Conservation (phyloP, 2,888 invertebrate species). For the Diarsia dahlii region DNA sequence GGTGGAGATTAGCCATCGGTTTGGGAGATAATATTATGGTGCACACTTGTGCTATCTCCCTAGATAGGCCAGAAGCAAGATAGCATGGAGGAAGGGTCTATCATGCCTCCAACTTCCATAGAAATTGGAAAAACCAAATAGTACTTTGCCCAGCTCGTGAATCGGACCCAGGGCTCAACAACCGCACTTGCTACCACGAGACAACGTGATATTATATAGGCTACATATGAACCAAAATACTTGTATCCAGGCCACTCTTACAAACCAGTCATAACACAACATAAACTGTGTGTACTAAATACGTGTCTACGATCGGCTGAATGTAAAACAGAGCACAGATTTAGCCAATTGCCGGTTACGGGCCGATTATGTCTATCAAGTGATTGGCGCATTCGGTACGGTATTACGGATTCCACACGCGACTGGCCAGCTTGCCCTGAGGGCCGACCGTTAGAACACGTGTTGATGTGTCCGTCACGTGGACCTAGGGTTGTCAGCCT, state of each 20-base stretch:
- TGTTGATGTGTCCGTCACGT: conserved; percentile 66
- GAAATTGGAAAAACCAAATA: too few relatives aligned
- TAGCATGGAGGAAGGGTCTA: too few relatives aligned
- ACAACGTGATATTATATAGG: neutral
- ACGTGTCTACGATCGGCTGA: conserved; percentile 26
- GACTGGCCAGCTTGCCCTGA: conserved; percentile 55
- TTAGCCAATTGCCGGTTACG: conserved; percentile 30
- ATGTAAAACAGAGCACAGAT: conserved; percentile 44
- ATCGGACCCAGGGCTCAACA: too few relatives aligned
- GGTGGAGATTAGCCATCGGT: too few relatives aligned
- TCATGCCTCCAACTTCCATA: too few relatives aligned
- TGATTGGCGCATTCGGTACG: conserved; percentile 52
- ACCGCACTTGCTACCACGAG: too few relatives aligned
- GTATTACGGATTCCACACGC: conserved; percentile 61
- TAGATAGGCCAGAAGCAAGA: too few relatives aligned
- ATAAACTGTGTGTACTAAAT: conserved; percentile 7
- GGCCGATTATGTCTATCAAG: conserved; percentile 61
- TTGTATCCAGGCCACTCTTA: neutral
- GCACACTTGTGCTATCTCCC: too few relatives aligned
- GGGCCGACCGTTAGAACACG: conserved; percentile 70
- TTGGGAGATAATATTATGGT: too few relatives aligned
- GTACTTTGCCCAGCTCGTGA: too few relatives aligned
- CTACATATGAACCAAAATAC: neutral
- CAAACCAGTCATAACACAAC: neutral
- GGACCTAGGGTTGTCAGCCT: conserved; percentile 16